Base-by-base conservation (phyloP, 1,140 invertebrate genomes). In the Nephila pilipes region DNA sequence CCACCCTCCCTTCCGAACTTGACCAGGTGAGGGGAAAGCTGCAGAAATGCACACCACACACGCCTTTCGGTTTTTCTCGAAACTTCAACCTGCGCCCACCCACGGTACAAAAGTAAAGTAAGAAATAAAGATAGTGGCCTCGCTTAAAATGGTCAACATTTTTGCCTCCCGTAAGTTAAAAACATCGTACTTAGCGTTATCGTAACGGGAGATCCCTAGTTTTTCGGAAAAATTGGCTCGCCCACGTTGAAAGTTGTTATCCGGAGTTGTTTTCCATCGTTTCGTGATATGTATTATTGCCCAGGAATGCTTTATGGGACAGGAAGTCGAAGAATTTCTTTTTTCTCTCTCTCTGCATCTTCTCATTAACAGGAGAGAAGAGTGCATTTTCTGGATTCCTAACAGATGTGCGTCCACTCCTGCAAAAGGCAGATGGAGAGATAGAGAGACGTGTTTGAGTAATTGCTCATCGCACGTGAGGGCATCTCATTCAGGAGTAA, bases 161-260 rank as follows among this genome's bases (percentile, higher is more conserved):
- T 87, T 54, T 25, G 38, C 60, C 29, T 36, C 69, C 69, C 5
- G 16, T 12, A 14, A 29, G 5, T 14, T 75, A 16, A 87, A 87
- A 87, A 87, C 85, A 87, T 87, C 65, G 85, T 87, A 87, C 60
- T 87, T 87, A 87, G 85, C 85, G 85, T 87, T 87, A 87, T 87
- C 85, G 57, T 16, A 46, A 8, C 25, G 63, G 55, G 29, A 87
- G 85, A 65, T 36, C 65, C 69, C 25, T 75, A 75, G 10, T 75
- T 75, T 75, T 75, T 75, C 69, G 69, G 69, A 32, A 58, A 58
- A 87, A 87, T 60, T 69, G 25, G 85, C 85, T 87, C 85, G n/a
- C 85, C 85, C 85, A 87, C 85, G 85, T 65, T 46, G 85, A 38
- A 25, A 81, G 85, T 20, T n/a, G 58, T 65, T 65, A 69, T 36